Base-by-base conservation (phyloP, 2,888 invertebrate species). In the Pollenia amentaria region DNA sequence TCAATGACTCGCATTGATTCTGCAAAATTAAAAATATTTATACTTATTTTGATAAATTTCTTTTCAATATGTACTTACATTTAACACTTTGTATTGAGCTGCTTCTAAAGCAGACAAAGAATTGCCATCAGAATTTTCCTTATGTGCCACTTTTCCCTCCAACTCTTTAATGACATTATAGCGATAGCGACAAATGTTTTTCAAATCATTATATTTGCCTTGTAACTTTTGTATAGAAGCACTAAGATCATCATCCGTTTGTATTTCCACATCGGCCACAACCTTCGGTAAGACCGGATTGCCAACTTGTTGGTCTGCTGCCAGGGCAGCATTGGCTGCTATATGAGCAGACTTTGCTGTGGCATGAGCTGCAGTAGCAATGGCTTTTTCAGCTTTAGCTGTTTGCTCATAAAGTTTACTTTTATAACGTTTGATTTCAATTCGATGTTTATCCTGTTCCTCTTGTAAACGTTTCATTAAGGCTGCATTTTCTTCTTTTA, bases 401-500 rank as follows among this genome's bases (percentile, higher is more conserved):
- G 85, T 78, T 81, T 88, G 81, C 67, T 89, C 89, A 1, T 78
- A 64, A 1, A 91, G 88, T 64, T 90, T 91, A 21, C 88, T 89
- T 51, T 90, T 91, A n/a, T 89, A 88, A 21, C 91, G 90, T 78
- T 90, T 90, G 0, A 92, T 75, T 84, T 93, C 93, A 21, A 80
- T 84, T 0, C 90, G 90, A 1, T 90, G 86, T 55, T 90, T 91
- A 0, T 90, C 89, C 69, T 92, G 91, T 65, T 92, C 91, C 3
- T 92, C 92, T 21, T 89, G 87, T 0, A 93, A 80, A 4, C 91
- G 89, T 62, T 91, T 91, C 51, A 90, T 91, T 0, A 93, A 85
- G 14, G 77, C 85, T 0, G 90, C 90, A 76, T 91, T 91, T 83
- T 93, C 92, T 3, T 90, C 89, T 78, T 92, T 92, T 0, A 92